Conservation (phyloP, 2,797 vertebrate genomes). For the Lepilemur ruficaudatus region DNA sequence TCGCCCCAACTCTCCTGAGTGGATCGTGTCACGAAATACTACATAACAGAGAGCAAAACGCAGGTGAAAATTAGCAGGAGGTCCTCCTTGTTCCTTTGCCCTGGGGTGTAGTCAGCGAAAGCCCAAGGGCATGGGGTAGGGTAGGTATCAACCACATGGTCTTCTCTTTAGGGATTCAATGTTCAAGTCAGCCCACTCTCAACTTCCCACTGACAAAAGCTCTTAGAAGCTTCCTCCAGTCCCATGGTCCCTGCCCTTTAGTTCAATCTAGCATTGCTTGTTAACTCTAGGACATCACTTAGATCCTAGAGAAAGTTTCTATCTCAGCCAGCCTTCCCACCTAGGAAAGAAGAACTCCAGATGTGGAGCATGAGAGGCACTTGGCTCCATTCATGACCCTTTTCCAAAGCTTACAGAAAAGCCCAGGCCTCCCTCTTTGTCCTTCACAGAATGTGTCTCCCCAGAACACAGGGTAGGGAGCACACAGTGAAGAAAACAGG, state of each 20-base stretch:
- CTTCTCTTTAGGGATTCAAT: background rate
- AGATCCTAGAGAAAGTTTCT: background rate
- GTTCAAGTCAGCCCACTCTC: background rate
- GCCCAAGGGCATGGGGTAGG: background rate
- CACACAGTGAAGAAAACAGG: background rate
- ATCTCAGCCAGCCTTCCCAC: background rate
- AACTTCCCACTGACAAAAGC: background rate
- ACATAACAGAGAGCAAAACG: constrained; percentile 74
- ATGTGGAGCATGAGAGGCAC: background rate
- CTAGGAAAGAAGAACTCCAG: background rate
- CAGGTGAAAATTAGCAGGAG: constrained; percentile 60
- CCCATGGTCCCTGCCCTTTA: background rate
- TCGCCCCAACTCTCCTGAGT: constrained; percentile 67
- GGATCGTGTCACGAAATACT: constrained; percentile 72
- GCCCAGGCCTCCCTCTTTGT: background rate
- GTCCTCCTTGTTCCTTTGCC: background rate
- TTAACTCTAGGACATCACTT: background rate
- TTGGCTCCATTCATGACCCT: background rate
- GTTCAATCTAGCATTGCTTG: background rate
- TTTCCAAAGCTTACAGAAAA: background rate
- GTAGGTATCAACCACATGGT: background rate
- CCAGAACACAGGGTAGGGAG: background rate
- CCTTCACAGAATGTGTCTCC: background rate
- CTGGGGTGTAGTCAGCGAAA: background rate
- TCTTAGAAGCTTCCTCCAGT: background rate